Evolutionary conservation across 2,888 invertebrate species (phyloP).

Genomic region (Drosophila birchii): DNA sequence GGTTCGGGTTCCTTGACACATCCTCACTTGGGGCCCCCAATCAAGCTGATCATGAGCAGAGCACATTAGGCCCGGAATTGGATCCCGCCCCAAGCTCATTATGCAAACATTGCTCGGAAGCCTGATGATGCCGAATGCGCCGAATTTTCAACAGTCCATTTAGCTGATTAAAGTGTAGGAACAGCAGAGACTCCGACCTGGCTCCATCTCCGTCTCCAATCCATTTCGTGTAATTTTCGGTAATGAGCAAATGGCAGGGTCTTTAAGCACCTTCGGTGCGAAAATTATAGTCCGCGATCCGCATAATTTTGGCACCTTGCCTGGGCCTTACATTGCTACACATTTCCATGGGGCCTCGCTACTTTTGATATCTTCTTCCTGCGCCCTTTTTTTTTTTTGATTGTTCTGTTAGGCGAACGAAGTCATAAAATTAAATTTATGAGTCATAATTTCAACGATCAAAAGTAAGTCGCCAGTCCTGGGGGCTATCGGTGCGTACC

Average conservation of each 20-base stretch:
- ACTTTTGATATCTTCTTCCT: conserved; percentile 29
- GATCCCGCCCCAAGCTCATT: conserved; percentile 45
- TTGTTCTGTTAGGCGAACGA: conserved; percentile 47
- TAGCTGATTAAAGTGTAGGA: conserved; percentile 73
- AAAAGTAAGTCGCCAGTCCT: conserved; percentile 52
- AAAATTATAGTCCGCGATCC: conserved; percentile 57
- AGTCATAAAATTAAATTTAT: conserved; percentile 80
- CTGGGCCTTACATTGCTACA: conserved; percentile 25
- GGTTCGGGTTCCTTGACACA: conserved; percentile 64
- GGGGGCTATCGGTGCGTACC: conserved; percentile 31
- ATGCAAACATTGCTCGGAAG: conserved; percentile 39
- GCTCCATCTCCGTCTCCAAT: conserved; percentile 11
- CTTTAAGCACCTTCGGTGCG: conserved; percentile 58
- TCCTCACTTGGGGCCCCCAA: conserved; percentile 43
- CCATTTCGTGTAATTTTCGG: conserved; percentile 59
- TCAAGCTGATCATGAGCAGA: conserved; percentile 65
- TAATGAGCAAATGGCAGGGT: conserved; percentile 60
- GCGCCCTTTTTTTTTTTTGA: background rate
- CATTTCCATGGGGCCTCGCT: conserved; percentile 3
- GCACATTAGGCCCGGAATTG: conserved; percentile 70
- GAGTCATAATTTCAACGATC: conserved; percentile 72
- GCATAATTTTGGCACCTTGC: conserved; percentile 73
- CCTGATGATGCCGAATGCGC: conserved; percentile 56
- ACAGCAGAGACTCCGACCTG: conserved; percentile 31
- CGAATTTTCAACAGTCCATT: conserved; percentile 81